Percentiles rank a stretch among this genome's conserved stretches.
phyloP scores from a whole-genome alignment of 2,888 invertebrate species.

The Pasiphila rectangulata region DNA sequence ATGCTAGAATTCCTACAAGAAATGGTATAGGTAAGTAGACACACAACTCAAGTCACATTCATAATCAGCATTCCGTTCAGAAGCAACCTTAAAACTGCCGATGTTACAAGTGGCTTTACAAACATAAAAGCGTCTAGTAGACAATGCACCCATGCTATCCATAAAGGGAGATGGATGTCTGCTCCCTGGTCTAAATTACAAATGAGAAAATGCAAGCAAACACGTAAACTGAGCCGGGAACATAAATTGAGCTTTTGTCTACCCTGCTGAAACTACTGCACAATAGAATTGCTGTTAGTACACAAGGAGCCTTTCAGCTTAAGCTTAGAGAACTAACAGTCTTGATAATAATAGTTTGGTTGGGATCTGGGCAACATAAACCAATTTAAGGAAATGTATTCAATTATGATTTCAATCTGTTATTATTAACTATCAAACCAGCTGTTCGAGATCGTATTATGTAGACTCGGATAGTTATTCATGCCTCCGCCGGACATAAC shows the following conservation, averaged over 20 bases:
- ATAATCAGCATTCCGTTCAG: constrained; percentile 27
- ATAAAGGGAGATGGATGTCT: constrained; percentile 57
- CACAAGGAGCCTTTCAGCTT: neutral
- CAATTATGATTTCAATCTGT: constrained; percentile 20
- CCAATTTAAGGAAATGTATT: constrained; percentile 10
- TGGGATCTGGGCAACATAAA: constrained; percentile 7
- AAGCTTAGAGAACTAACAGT: neutral
- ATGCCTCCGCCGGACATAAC: constrained; percentile 11
- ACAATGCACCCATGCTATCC: constrained; percentile 56
- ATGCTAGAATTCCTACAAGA: no score
- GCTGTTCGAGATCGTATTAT: constrained; percentile 14
- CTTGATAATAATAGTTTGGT: constrained; percentile 6
- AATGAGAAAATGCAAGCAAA: constrained; percentile 42
- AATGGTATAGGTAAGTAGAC: no score
- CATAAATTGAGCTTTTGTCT: constrained; percentile 50
- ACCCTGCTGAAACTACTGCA: constrained; percentile 8
- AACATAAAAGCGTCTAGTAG: constrained; percentile 44
- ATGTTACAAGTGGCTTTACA: constrained; percentile 41
- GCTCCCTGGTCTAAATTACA: constrained; percentile 16
- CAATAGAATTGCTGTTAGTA: constrained; percentile 14
- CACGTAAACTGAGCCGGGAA: constrained; percentile 39
- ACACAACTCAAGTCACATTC: no score
- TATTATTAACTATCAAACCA: constrained; percentile 20
- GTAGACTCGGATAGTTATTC: constrained; percentile 10
- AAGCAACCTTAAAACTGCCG: constrained; percentile 37